Evolutionary conservation across 1,140 invertebrate genomes (phyloP).

Genomic region (Plutomurus gul): DNA sequence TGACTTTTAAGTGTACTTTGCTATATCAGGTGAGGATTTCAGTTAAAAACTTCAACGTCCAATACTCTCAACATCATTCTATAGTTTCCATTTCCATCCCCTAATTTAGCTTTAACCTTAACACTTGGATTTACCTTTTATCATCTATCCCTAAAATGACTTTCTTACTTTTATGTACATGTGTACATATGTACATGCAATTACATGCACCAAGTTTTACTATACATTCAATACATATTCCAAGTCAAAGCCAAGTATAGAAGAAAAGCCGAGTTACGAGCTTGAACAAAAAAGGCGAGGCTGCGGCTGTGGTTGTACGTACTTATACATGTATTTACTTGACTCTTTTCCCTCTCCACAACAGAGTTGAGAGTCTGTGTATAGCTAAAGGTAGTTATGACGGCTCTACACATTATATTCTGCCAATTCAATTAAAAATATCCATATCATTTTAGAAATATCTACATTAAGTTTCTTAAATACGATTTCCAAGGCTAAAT

Average conservation of each 20-base stretch:
- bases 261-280: not conserved
- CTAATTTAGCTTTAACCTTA: constrained; percentile 16
- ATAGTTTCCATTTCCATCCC: not conserved
- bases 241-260: not conserved
- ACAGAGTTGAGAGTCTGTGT: not conserved
- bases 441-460: not conserved
- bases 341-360: too few species aligned
- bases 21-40: too few species aligned
- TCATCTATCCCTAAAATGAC: too few species aligned
- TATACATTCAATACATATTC: not conserved
- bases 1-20: too few species aligned
- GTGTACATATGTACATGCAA: not conserved
- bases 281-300: not conserved
- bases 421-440: not conserved
- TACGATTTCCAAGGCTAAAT: not conserved
- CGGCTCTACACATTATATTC: not conserved
- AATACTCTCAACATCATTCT: too few species aligned
- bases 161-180: not conserved
- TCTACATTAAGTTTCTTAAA: not conserved
- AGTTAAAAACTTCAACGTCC: too few species aligned
- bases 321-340: not conserved
- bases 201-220: not conserved
- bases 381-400: not conserved
- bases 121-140: not conserved
- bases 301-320: not conserved